phyloP scores from a whole-genome alignment of 2,797 vertebrate species.

The Parambassis ranga region DNA sequence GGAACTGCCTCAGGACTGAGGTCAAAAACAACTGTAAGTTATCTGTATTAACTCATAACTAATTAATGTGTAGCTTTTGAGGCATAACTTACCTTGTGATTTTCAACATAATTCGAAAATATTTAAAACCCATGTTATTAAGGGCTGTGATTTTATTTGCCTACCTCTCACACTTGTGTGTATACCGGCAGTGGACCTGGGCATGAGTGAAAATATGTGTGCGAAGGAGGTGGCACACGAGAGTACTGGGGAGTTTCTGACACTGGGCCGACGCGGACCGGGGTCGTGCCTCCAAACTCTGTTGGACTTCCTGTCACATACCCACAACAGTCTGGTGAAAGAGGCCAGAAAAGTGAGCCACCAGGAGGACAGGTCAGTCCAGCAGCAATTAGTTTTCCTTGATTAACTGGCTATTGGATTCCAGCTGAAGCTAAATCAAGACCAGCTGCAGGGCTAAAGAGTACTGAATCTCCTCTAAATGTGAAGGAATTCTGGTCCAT shows the following conservation, averaged over 20 bases:
- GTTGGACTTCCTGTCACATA: slow-evolving; percentile 67
- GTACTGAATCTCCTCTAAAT: no score
- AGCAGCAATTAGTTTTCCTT: not conserved
- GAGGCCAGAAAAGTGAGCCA: slow-evolving; percentile 45
- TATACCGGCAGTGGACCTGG: slow-evolving; percentile 41
- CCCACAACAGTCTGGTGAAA: slow-evolving; percentile 78
- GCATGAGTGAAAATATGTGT: slow-evolving; percentile 53
- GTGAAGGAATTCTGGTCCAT: no score
- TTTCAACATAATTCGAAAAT: no score
- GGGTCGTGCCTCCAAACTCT: slow-evolving; percentile 74
- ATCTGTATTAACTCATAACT: not conserved
- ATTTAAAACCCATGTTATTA: no score
- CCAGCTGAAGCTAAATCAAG: not conserved
- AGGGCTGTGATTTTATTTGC: no score
- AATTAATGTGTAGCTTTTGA: not conserved
- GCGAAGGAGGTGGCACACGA: slow-evolving; percentile 59
- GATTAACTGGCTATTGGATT: not conserved
- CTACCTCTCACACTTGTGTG: not conserved
- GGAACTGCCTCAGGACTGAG: slow-evolving; percentile 76
- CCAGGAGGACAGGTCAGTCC: slow-evolving; percentile 66
- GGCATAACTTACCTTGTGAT: no score
- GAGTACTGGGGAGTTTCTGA: slow-evolving; percentile 73
- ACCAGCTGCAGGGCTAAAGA: no score
- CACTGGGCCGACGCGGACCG: slow-evolving; percentile 56
- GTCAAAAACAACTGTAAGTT: slow-evolving; percentile 72